phyloP scores from a whole-genome alignment of 2,113 vertebrate species.

The Thymallus thymallus region DNA sequence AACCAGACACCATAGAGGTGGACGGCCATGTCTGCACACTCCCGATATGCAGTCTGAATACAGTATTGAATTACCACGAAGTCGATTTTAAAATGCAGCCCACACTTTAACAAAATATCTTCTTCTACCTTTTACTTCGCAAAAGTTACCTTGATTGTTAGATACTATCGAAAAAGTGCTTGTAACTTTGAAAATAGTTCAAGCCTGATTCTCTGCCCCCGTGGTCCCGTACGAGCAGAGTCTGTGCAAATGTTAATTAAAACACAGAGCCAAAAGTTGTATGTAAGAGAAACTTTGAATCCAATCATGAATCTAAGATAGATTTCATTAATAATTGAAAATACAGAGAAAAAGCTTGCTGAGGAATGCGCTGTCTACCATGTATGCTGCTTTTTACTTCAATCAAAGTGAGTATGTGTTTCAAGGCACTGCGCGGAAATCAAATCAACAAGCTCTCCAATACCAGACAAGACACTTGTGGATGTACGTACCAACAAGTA shows the following conservation, averaged over 20 bases:
- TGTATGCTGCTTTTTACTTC: neutral
- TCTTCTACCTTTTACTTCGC: neutral
- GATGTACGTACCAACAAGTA: no score
- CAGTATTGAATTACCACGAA: no score
- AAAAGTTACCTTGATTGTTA: slow-evolving; percentile 5
- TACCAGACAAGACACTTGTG: no score
- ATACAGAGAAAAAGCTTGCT: neutral
- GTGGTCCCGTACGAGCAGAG: no score
- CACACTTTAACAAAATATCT: no score
- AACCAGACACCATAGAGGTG: no score
- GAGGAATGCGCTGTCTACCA: neutral
- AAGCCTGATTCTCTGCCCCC: no score
- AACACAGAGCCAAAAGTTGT: neutral
- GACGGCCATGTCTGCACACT: no score
- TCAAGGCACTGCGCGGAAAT: neutral
- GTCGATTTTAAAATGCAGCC: no score
- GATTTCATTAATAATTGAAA: slow-evolving; percentile 26
- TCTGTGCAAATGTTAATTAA: slow-evolving; percentile 13
- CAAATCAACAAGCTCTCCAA: neutral
- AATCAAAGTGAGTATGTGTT: neutral
- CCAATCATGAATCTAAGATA: slow-evolving; percentile 8
- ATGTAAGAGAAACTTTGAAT: neutral
- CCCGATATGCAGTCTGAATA: no score
- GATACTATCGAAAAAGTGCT: neutral
- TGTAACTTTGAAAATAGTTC: no score